A percentile compares a stretch with the other conserved stretches of the same genome.
phyloP scores from a whole-genome alignment of 2,113 vertebrate genomes.

The Tragelaphus buxtoni region DNA sequence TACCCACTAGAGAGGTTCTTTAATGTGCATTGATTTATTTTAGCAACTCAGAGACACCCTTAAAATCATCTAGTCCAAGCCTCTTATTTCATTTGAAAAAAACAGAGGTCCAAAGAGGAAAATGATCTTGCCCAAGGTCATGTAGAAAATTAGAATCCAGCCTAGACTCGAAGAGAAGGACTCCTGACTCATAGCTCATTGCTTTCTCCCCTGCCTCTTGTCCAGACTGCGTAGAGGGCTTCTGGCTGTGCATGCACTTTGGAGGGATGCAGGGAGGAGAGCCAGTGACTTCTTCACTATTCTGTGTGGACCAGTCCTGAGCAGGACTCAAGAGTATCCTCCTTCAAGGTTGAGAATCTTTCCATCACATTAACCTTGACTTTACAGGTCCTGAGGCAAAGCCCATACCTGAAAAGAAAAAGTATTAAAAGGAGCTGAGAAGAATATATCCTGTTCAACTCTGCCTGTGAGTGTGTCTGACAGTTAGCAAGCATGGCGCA shows the following conservation, averaged over 20 bases:
- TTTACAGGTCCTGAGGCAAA: neutral
- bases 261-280: neutral
- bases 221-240: neutral
- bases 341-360: neutral
- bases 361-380: neutral
- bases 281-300: neutral
- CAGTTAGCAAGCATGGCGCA: neutral
- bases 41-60: neutral
- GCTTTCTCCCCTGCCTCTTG: neutral
- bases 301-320: neutral
- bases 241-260: neutral
- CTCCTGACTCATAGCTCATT: neutral
- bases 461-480: neutral
- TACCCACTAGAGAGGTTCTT: neutral
- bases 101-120: neutral
- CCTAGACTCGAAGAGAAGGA: neutral
- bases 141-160: neutral
- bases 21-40: conserved; percentile 8
- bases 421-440: neutral
- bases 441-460: neutral
- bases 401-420: neutral
- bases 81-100: neutral
- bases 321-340: neutral
- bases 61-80: neutral
- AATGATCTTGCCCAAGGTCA: neutral